Base-by-base conservation (phyloP, 1,140 invertebrate species). In the Drosophila sulfurigaster region DNA sequence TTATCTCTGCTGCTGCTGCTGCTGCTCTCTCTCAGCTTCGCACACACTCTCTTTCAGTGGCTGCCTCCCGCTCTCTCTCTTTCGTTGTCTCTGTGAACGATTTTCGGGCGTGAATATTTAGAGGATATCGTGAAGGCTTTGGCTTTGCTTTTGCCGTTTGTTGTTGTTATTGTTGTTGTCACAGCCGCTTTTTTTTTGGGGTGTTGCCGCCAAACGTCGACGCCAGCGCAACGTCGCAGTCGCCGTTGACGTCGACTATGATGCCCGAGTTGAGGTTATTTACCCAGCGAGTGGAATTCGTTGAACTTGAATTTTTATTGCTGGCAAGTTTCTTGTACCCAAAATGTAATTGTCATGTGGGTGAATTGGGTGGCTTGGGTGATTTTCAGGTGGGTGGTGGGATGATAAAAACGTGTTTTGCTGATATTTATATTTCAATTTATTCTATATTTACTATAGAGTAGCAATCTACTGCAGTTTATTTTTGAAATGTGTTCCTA, bases 231-330 rank as follows among this genome's bases (percentile, higher is more conserved):
- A 32, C 52, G 32, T 8, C 28, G 15, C 52, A 52, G 38, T 13
- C 13, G 41, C 46, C 54, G 8, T 16, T 38, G 43, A 25, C 58
- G 25, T 28, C 57, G 25, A 41, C 65, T 58, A 48, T 58, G 57
- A 13, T 51, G 78, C 56, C 65, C 81, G 82, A 82, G 75, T 58
- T 72, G 69, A 83, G 83, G 83, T 87, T 87, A 75, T 87, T 87
- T 87, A 87, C 83, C 83, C 77, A 88, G 60, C 66, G 48, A 70
- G 52, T 70, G 66, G 78, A 83, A 87, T 89, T 75, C 83, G 85
- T 87, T 89, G 83, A 87, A 87, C 83, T 89, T 87, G 77, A 89
- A 89, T 80, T 88, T 80, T 71, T 82, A 80, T 77, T 59, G 71
- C 70, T 78, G 32, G 71, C 78, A 68, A 76, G 67, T 63, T 86